These are phyloP conservation scores for Parambassis ranga DNA, from an alignment of 2,797 vertebrate genomes.

Conservation along the genomic window DNA sequence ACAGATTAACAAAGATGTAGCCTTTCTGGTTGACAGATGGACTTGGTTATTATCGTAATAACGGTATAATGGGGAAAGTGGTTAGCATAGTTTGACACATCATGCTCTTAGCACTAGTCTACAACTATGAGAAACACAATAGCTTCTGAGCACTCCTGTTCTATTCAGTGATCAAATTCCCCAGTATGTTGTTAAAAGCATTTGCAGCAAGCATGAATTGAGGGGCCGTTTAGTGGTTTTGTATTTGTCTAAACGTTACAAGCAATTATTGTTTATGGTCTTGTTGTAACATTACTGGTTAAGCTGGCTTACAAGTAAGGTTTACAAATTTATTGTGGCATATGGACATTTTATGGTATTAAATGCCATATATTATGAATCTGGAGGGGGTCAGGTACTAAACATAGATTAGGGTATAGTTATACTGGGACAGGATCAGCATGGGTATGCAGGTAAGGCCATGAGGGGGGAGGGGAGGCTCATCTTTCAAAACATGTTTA, in stretches of 20 bases:
- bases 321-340: neutral
- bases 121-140: neutral
- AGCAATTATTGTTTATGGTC: neutral
- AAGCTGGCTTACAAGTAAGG: neutral
- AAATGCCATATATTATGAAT: neutral
- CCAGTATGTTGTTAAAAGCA: neutral
- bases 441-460: too few species aligned
- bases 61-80: neutral
- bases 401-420: neutral
- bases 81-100: neutral
- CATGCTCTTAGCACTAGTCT: neutral
- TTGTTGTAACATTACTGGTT: neutral
- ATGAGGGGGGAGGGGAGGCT: too few species aligned
- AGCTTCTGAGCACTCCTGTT: conserved; percentile 1
- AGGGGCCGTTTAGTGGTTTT: neutral
- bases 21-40: neutral
- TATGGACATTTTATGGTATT: neutral
- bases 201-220: neutral
- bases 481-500: too few species aligned
- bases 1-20: too few species aligned
- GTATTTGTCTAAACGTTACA: neutral
- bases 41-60: neutral
- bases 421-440: too few species aligned
- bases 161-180: conserved; percentile 1
- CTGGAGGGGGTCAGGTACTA: neutral